phyloP scores from a whole-genome alignment of 2,797 vertebrate species.

The Artibeus jamaicensis region DNA sequence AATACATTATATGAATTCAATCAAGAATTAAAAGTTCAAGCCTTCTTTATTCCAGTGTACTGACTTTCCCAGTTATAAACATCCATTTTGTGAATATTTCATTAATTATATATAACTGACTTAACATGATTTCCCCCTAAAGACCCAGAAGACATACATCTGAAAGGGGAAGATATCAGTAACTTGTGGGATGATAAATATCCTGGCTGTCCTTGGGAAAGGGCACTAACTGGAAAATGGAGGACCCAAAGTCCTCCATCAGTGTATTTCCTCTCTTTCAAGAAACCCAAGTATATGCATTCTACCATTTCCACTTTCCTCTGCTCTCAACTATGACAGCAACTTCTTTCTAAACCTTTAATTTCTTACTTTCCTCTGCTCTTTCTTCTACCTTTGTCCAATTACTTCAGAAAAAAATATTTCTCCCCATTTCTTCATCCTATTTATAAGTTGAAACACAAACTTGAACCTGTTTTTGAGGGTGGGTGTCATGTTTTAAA shows the following conservation, averaged over 20 bases:
- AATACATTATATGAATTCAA: not conserved
- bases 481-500: not conserved
- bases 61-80: not conserved
- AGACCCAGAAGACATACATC: not conserved
- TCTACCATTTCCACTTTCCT: not conserved
- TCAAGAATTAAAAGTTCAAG: slow-evolving; percentile 12
- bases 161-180: not conserved
- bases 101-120: not conserved
- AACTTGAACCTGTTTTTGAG: not conserved
- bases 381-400: not conserved
- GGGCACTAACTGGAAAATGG: not conserved
- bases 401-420: not conserved
- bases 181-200: not conserved
- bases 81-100: not conserved
- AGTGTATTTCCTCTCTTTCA: not conserved
- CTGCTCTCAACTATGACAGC: not conserved
- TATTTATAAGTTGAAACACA: slow-evolving; percentile 18
- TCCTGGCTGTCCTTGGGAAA: not conserved
- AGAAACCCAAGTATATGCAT: not conserved
- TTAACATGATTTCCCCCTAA: not conserved
- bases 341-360: not conserved
- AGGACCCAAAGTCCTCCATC: not conserved
- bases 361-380: not conserved
- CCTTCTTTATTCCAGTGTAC: not conserved
- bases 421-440: not conserved